Conservation (phyloP, 2,113 vertebrate genomes). For the Indicator maculatus region DNA sequence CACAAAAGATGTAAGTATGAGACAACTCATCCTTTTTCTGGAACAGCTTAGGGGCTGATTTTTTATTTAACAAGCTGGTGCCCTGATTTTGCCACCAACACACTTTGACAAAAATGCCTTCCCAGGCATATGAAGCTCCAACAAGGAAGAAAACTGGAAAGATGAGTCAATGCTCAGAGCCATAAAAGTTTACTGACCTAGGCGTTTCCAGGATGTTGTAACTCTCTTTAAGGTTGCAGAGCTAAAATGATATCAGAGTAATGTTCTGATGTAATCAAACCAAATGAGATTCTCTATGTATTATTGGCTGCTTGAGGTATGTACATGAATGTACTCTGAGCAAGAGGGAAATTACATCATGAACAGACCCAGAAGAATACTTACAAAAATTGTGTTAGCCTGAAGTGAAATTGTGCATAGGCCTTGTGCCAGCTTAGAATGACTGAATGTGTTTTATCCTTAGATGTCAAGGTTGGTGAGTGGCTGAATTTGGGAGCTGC, state of each 20-base stretch:
- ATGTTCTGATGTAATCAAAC: background rate
- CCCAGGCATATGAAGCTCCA: background rate
- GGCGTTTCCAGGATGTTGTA: background rate
- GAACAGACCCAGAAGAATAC: background rate
- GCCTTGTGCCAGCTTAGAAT: background rate
- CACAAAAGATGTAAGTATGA: conserved; percentile 4
- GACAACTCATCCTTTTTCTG: conserved; percentile 32
- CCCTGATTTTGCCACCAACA: conserved; percentile 44
- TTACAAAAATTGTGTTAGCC: background rate
- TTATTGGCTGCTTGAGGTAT: background rate
- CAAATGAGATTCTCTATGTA: background rate
- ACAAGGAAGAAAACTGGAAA: background rate
- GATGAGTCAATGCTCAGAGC: background rate
- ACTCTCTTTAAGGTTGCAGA: background rate
- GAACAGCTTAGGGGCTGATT: background rate
- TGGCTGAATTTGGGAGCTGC: background rate
- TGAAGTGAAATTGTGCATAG: background rate
- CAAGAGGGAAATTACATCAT: background rate
- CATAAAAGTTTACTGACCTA: background rate
- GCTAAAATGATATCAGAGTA: background rate
- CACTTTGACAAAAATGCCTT: background rate
- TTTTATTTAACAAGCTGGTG: conserved; percentile 51
- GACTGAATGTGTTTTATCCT: background rate
- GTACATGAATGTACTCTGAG: background rate
- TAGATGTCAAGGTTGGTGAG: background rate